A percentile compares a stretch with the other conserved stretches of the same genome.
These are phyloP conservation scores for Rhingia rostrata DNA, from an alignment of 2,888 invertebrate species.

Conservation along the genomic window DNA sequence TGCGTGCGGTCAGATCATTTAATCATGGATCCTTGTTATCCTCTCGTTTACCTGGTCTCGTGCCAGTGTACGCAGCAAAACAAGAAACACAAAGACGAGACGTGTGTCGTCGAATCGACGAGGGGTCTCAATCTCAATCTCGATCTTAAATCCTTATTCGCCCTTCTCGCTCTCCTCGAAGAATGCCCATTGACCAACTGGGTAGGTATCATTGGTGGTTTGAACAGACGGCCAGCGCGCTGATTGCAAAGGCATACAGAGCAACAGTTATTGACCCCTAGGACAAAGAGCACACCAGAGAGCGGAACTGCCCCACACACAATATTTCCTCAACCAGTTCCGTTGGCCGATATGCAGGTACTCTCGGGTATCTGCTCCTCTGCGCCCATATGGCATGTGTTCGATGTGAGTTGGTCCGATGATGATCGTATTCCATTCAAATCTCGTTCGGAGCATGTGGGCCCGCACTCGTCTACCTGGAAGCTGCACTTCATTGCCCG, in stretches of 20 bases:
- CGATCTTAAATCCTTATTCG: conserved; percentile 62
- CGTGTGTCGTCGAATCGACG: conserved; percentile 42
- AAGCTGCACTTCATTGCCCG: conserved; percentile 65
- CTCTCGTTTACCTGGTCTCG: conserved; percentile 56
- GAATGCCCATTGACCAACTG: conserved; percentile 55
- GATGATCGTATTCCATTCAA: conserved; percentile 57
- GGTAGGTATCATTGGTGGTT: conserved; percentile 9
- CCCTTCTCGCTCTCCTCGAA: conserved; percentile 14
- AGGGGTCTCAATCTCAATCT: conserved; percentile 17
- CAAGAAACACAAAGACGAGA: conserved; percentile 32
- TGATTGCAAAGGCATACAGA: conserved; percentile 42
- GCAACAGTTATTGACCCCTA: conserved; percentile 70
- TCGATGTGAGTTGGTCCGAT: conserved; percentile 30
- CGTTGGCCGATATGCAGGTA: conserved; percentile 62
- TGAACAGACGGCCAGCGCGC: conserved; percentile 51
- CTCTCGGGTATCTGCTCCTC: not conserved
- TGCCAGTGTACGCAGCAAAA: conserved; percentile 47
- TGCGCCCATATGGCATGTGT: conserved; percentile 66
- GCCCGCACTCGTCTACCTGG: conserved; percentile 57
- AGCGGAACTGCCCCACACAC: conserved; percentile 58
- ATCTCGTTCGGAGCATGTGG: conserved; percentile 69
- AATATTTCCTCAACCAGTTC: conserved; percentile 36
- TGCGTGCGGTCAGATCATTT: conserved; percentile 68
- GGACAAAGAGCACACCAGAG: conserved; percentile 7
- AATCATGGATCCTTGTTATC: conserved; percentile 51